Conservation (phyloP, 2,113 vertebrate genomes). For the Hippolais icterina region DNA sequence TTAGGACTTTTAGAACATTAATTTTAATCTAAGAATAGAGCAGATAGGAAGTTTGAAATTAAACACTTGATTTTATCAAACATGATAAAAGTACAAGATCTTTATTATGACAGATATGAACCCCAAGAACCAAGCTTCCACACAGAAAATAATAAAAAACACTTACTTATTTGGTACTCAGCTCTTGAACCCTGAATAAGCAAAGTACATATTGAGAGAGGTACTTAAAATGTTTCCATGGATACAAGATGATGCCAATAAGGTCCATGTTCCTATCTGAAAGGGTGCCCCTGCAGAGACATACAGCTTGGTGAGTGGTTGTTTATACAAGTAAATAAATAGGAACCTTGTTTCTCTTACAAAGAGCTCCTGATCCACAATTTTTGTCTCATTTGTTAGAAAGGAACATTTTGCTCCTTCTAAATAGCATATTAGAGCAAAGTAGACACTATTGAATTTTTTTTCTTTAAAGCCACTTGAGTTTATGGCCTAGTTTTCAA, state of each 20-base stretch:
- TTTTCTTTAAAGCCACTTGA: slow-evolving; percentile 10
- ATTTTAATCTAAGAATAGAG: slow-evolving; percentile 61
- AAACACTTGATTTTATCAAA: slow-evolving; percentile 69
- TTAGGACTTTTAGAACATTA: slow-evolving; percentile 37
- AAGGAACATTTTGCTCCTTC: slow-evolving; percentile 21
- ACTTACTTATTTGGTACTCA: slow-evolving; percentile 79
- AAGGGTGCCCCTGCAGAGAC: slow-evolving; percentile 77
- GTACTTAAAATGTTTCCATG: slow-evolving; percentile 90
- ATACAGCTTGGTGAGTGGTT: slow-evolving; percentile 73
- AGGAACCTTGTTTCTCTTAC: slow-evolving; percentile 79
- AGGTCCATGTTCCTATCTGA: slow-evolving; percentile 80
- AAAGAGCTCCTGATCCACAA: slow-evolving; percentile 74
- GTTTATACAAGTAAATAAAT: slow-evolving; percentile 81
- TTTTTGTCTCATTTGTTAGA: slow-evolving; percentile 41
- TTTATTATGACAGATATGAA: slow-evolving; percentile 68
- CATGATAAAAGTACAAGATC: slow-evolving; percentile 59
- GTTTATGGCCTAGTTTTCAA: slow-evolving; percentile 28
- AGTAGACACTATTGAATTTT: slow-evolving; percentile 5
- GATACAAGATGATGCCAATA: slow-evolving; percentile 86
- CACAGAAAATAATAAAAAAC: slow-evolving; percentile 80
- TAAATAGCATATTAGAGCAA: slow-evolving; percentile 24
- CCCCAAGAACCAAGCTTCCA: slow-evolving; percentile 68
- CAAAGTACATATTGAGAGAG: slow-evolving; percentile 78
- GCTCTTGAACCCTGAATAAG: slow-evolving; percentile 79
- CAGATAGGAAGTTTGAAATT: slow-evolving; percentile 19